phyloP scores from a whole-genome alignment of 2,888 invertebrate genomes.

The Microctonus brassicae region DNA sequence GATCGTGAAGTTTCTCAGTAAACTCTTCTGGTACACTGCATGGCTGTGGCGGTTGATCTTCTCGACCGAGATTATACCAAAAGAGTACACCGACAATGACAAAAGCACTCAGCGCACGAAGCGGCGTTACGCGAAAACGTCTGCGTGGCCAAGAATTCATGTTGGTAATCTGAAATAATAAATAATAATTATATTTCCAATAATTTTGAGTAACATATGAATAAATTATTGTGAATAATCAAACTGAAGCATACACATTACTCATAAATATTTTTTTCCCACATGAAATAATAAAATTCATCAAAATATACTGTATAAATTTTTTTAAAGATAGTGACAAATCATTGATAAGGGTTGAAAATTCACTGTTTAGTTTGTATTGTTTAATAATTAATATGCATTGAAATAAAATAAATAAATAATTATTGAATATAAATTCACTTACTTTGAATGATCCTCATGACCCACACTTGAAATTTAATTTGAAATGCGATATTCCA shows the following conservation, averaged over 20 bases:
- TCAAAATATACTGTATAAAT: no score
- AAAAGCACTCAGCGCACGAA: conserved; percentile 58
- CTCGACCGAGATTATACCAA: conserved; percentile 60
- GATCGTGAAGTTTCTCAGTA: conserved; percentile 60
- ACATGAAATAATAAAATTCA: no score
- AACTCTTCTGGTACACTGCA: conserved; percentile 63
- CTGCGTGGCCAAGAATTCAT: conserved; percentile 62
- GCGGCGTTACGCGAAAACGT: conserved; percentile 60
- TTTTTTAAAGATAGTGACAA: no score
- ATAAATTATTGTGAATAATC: no score
- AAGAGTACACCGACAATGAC: conserved; percentile 57
- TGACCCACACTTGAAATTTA: conserved; percentile 42
- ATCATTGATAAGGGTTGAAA: not conserved
- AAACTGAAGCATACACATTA: no score
- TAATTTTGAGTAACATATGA: no score
- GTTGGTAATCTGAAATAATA: conserved; percentile 50
- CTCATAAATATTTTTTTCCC: not conserved
- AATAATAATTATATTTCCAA: no score
- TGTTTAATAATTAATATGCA: conserved; percentile 32
- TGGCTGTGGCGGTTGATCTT: conserved; percentile 56
- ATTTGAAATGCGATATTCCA: conserved; percentile 35
- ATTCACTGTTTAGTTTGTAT: conserved; percentile 5
- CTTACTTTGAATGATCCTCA: conserved; percentile 48
- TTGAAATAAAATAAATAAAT: not conserved
- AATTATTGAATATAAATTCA: conserved; percentile 1